Conservation (phyloP, 1,140 invertebrate species). For the Aphaenogaster ashmeadi region DNA sequence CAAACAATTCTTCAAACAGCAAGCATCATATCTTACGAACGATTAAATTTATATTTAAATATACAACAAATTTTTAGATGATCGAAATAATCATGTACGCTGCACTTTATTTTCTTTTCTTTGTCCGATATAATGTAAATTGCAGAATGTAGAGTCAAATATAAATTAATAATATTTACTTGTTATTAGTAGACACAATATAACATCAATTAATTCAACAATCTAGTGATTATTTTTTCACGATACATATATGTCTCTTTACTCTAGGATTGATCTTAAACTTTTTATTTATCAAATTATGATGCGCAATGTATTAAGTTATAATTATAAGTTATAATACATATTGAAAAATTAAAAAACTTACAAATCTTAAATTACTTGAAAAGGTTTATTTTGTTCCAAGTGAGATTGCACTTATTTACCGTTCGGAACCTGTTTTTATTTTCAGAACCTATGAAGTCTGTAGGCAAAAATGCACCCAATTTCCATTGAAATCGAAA, state of each 20-base stretch:
- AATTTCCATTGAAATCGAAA: slow-evolving; percentile 66
- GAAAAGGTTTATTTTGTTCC: neutral
- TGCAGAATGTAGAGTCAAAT: neutral
- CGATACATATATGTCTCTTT: neutral
- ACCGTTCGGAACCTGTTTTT: slow-evolving; percentile 26
- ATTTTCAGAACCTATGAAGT: slow-evolving; percentile 41
- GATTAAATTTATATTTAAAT: slow-evolving; percentile 18
- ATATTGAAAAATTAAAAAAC: neutral
- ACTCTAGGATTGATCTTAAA: neutral
- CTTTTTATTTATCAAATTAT: neutral
- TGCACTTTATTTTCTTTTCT: neutral
- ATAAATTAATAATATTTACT: neutral
- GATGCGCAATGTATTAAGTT: neutral
- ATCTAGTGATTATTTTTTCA: neutral
- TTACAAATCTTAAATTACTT: neutral
- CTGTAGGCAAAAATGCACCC: slow-evolving; percentile 46
- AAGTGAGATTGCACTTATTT: slow-evolving; percentile 34
- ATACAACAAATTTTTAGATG: neutral
- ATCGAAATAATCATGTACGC: neutral
- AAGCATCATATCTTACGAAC: neutral
- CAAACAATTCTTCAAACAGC: slow-evolving; percentile 16
- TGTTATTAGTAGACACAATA: neutral
- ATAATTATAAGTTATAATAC: neutral
- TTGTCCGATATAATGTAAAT: neutral
- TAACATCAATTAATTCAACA: neutral